Evolutionary conservation across 2,888 invertebrate species (phyloP).

Genomic region (Selenia dentaria): DNA sequence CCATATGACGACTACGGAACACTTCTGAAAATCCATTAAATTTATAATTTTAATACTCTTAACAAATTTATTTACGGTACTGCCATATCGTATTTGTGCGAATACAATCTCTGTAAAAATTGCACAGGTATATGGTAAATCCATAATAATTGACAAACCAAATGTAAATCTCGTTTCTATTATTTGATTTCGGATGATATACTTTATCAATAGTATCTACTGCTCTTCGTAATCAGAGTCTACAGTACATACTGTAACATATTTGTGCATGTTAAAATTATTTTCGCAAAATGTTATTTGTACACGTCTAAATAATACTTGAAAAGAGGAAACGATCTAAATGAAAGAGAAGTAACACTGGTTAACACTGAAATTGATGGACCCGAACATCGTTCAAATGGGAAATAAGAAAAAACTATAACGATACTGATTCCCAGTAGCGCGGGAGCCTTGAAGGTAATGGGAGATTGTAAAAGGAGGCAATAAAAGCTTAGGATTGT

Average conservation of each 20-base stretch:
- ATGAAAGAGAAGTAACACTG: constrained; percentile 47
- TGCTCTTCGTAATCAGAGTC: too few species aligned
- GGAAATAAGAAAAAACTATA: constrained; percentile 74
- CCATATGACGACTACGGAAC: constrained; percentile 68
- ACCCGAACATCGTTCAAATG: constrained; percentile 69
- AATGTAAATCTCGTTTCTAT: too few species aligned
- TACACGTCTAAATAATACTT: constrained; percentile 42
- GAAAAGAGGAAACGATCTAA: constrained; percentile 40
- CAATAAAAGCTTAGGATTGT: constrained; percentile 85
- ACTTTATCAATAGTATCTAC: too few species aligned
- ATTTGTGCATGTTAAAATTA: constrained; percentile 28
- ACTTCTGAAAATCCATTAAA: constrained; percentile 83
- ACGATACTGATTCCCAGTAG: constrained; percentile 81
- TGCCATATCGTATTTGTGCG: constrained; percentile 66
- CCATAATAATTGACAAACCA: too few species aligned
- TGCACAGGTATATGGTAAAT: constrained; percentile 55
- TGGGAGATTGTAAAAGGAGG: constrained; percentile 84
- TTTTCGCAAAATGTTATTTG: constrained; percentile 29
- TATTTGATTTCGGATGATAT: too few species aligned
- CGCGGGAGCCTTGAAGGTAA: constrained; percentile 76
- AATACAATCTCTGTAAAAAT: constrained; percentile 76
- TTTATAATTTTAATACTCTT: constrained; percentile 77
- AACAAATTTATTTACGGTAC: constrained; percentile 74
- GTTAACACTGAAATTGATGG: constrained; percentile 62
- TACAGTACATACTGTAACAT: too few species aligned